Percentiles rank a stretch among this genome's conserved stretches.
These are phyloP conservation scores for Troilus luridus DNA, from an alignment of 2,888 invertebrate species.

Conservation along the genomic window DNA sequence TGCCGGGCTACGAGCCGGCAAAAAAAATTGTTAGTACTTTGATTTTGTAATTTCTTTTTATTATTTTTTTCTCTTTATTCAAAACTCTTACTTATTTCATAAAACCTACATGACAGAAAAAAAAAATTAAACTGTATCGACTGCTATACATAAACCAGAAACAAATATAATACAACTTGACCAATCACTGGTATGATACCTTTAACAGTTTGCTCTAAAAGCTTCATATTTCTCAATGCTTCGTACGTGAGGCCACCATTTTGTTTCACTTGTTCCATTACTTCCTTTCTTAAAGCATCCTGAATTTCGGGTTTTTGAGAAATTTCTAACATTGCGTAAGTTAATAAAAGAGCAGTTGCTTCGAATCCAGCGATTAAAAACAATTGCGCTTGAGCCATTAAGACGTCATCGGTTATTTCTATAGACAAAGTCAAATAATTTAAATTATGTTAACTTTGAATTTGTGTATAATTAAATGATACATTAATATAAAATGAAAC, in stretches of 20 bases:
- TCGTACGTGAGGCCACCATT: constrained; percentile 72
- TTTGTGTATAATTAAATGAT: neutral
- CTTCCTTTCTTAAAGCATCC: constrained; percentile 71
- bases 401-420: constrained; percentile 71
- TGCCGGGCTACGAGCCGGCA: too few species aligned
- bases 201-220: constrained; percentile 73
- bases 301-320: constrained; percentile 73
- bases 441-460: neutral
- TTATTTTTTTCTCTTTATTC: too few species aligned
- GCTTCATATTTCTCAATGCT: constrained; percentile 73
- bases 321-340: constrained; percentile 73
- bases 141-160: too few species aligned
- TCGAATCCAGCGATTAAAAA: constrained; percentile 77
- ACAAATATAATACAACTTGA: neutral
- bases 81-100: too few species aligned
- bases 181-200: constrained; percentile 68
- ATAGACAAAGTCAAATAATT: constrained; percentile 20
- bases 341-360: constrained; percentile 75
- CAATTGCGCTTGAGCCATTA: constrained; percentile 73
- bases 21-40: too few species aligned
- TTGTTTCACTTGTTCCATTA: constrained; percentile 69
- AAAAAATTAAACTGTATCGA: too few species aligned
- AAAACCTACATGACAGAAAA: too few species aligned
- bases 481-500: neutral
- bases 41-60: too few species aligned